Base-by-base conservation (phyloP, 2,888 invertebrate genomes). In the Plagodis dolabraria region DNA sequence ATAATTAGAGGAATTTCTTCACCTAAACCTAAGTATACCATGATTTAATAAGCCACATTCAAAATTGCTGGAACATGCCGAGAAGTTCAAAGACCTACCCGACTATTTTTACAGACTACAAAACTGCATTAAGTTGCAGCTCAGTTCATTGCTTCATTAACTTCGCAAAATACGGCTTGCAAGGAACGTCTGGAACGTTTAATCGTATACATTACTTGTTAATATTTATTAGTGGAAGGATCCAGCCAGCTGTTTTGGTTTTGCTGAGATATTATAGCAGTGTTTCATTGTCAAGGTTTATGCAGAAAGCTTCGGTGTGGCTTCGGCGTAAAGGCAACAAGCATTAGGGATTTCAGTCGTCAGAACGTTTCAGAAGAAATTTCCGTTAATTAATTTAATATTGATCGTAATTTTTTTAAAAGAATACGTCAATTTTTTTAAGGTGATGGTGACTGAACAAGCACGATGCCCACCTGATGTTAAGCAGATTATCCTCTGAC, bases 251-350 rank as follows among this genome's bases (percentile, higher is more conserved):
- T 55, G 52, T 33, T 54, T 55, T 45, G 47, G 33, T 53, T 55
- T 43, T 42, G 44, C 44, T 7, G 35, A 22, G 11, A 52, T 52
- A 47, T 43, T 46, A 34, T 51, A 60, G 57, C 62, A 65, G 35
- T 56, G 47, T 52, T 65, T 62, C 65, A 65, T 42, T 65, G 62
- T 60, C 62, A 54, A 65, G 57, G 59, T 50, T 62, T 56, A 40
- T 44, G 33, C 53, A 48, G 11, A 45, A 35, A 33, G 40, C 40
- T 36, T n/a, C 33, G 47, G 9, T 40, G 22, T 22, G 22, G 22
- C 22, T 1, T 22, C 22, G 22, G 22, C 7, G 11, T 36, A 34
- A 44, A 12, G 44, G 10, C 35, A 43, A 42, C 47, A 34, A 47
- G 34, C 47, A n/a, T 44, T 4, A 44, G 44, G 6, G 2, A 11